These are phyloP conservation scores for Sciurus carolinensis DNA, from an alignment of 2,797 vertebrate genomes.

Conservation along the genomic window DNA sequence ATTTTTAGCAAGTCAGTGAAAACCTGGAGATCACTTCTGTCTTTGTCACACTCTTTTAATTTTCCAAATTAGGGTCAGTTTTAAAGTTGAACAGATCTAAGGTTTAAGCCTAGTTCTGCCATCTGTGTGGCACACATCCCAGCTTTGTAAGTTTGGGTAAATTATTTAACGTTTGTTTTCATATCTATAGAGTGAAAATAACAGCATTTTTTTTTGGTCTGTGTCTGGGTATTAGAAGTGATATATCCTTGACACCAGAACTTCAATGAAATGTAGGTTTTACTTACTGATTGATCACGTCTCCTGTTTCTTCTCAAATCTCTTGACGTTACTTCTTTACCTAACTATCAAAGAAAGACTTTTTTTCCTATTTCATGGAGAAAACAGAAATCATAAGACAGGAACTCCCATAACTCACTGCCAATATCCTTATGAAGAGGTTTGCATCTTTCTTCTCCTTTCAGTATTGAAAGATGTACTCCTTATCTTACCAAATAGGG, in stretches of 20 bases:
- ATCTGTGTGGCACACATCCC: not conserved
- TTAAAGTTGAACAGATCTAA: slow-evolving; percentile 31
- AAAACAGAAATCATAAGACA: slow-evolving; percentile 1
- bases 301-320: not conserved
- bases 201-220: not conserved
- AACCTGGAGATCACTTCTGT: slow-evolving; percentile 35
- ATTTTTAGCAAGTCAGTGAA: slow-evolving; percentile 25
- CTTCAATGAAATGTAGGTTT: not conserved
- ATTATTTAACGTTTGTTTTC: slow-evolving; percentile 20
- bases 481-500: not conserved
- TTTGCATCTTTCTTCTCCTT: not conserved
- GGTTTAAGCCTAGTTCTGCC: not conserved
- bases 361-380: slow-evolving; percentile 3
- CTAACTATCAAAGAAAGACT: not conserved
- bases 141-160: not conserved
- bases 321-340: not conserved
- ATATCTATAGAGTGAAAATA: not conserved
- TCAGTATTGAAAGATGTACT: not conserved
- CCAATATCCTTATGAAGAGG: not conserved
- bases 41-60: not conserved
- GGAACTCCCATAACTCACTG: not conserved
- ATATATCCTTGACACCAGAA: slow-evolving; percentile 23
- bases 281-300: not conserved
- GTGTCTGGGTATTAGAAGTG: not conserved
- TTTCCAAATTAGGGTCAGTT: slow-evolving; percentile 37